These are phyloP conservation scores for Mobula hypostoma DNA, from an alignment of 2,113 vertebrate species.

Conservation along the genomic window DNA sequence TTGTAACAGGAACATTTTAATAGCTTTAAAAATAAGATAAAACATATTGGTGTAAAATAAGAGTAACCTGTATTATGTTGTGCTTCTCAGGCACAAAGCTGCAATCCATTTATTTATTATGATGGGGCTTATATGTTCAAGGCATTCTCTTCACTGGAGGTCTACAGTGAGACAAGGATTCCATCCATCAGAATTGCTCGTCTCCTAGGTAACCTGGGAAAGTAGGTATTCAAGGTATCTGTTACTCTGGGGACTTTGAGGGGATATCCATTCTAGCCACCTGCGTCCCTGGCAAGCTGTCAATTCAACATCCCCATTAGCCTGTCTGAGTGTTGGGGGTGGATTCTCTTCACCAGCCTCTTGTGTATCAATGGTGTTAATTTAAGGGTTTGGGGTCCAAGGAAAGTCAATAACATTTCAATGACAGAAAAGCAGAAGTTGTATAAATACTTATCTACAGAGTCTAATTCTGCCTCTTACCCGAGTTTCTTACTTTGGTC, in stretches of 20 bases:
- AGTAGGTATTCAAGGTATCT: neutral
- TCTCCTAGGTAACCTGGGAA: neutral
- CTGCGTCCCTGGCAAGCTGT: neutral
- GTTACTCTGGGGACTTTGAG: neutral
- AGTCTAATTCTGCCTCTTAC: neutral
- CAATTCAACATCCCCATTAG: neutral
- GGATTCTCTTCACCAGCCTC: neutral
- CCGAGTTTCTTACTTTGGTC: neutral
- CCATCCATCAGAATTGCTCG: neutral
- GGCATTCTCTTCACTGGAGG: neutral
- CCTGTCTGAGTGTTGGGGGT: neutral
- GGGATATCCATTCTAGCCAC: neutral
- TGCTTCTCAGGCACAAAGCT: neutral
- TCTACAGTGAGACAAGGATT: neutral
- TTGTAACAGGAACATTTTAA: neutral
- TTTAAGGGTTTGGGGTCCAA: neutral
- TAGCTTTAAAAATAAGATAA: neutral
- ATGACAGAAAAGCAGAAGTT: neutral
- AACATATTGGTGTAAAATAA: neutral
- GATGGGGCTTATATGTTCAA: neutral
- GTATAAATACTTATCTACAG: neutral
- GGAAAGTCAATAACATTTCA: neutral
- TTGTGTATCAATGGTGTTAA: neutral
- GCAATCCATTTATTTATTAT: neutral
- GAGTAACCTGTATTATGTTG: neutral